Conservation (phyloP, 2,888 invertebrate species). For the Phaedon cochleariae region DNA sequence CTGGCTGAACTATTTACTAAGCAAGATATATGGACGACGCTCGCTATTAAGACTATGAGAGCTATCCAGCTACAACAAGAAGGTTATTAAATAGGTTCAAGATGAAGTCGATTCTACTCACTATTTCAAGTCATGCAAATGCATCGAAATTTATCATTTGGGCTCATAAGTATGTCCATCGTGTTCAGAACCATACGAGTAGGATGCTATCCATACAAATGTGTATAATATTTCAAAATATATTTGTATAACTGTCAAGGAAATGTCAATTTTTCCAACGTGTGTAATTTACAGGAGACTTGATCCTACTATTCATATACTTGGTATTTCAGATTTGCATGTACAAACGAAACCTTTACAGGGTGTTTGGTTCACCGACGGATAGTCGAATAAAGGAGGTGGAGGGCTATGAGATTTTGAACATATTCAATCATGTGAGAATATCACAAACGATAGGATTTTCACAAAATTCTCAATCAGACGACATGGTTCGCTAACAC, state of each 20-base stretch:
- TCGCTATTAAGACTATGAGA: slow-evolving; percentile 32
- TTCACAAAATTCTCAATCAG: too few relatives aligned
- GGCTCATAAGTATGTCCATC: slow-evolving; percentile 35
- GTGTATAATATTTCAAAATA: slow-evolving; percentile 19
- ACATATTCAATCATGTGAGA: too few relatives aligned
- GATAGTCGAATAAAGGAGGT: too few relatives aligned
- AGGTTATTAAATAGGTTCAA: neutral
- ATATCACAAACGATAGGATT: too few relatives aligned
- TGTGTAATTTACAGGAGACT: slow-evolving; percentile 8
- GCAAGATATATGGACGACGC: slow-evolving; percentile 23
- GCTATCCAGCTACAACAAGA: slow-evolving; percentile 32
- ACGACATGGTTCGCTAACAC: too few relatives aligned
- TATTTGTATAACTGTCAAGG: slow-evolving; percentile 30
- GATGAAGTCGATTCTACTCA: slow-evolving; percentile 36
- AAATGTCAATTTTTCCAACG: slow-evolving; percentile 23
- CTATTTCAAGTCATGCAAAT: slow-evolving; percentile 45
- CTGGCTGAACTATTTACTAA: slow-evolving; percentile 27
- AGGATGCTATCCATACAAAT: slow-evolving; percentile 24
- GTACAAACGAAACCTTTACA: too few relatives aligned
- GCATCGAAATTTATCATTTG: slow-evolving; percentile 44
- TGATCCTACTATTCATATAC: slow-evolving; percentile 4
- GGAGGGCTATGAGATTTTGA: too few relatives aligned
- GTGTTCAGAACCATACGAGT: slow-evolving; percentile 27
- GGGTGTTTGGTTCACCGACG: too few relatives aligned
- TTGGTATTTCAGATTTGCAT: too few relatives aligned